Evolutionary conservation across 2,113 vertebrate genomes (phyloP).

Genomic region (Cryptotis parvus): DNA sequence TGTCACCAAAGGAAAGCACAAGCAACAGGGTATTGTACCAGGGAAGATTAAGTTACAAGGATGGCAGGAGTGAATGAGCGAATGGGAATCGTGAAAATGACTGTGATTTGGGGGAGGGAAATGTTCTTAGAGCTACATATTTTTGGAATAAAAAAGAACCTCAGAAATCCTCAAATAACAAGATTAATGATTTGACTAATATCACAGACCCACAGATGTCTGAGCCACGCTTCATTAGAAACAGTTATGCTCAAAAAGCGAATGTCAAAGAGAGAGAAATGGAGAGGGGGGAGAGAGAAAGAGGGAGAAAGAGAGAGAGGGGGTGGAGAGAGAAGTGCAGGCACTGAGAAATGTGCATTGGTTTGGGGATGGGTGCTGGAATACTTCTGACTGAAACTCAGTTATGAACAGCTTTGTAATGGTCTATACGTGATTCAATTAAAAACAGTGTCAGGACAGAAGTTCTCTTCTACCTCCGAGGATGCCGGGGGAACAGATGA

Average conservation of each 20-base stretch:
- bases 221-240: not conserved
- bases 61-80: not conserved
- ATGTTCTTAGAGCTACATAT: not conserved
- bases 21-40: not conserved
- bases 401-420: too few species aligned
- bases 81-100: not conserved
- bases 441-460: too few species aligned
- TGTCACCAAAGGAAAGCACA: not conserved
- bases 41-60: not conserved
- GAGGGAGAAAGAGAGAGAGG: too few species aligned
- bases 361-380: too few species aligned
- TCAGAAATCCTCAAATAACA: slow-evolving; percentile 14
- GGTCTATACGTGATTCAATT: too few species aligned
- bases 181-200: not conserved
- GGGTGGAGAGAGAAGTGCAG: too few species aligned
- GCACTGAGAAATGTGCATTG: too few species aligned
- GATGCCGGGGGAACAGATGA: too few species aligned
- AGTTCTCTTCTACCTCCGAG: too few species aligned
- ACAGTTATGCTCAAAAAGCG: not conserved
- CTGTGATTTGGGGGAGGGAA: not conserved
- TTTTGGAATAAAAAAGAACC: not conserved
- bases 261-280: too few species aligned
- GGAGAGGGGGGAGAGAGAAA: too few species aligned
- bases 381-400: too few species aligned
- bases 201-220: not conserved